Base-by-base conservation (phyloP, 2,113 vertebrate species). In the Cryptomyrus ogoouensis region DNA sequence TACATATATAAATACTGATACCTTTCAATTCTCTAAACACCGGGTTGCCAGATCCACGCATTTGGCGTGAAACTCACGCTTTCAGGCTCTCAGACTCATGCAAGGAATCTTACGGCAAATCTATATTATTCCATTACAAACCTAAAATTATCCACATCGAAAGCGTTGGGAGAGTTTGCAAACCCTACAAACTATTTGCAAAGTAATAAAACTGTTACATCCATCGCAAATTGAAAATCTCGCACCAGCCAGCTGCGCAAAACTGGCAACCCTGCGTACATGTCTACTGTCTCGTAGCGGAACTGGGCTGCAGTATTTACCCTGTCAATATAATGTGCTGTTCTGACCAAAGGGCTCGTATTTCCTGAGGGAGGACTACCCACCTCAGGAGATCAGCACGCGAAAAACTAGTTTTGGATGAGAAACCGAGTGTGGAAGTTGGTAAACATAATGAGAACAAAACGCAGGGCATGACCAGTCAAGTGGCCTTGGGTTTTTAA, bases 241-340 rank as follows among this genome's bases (percentile, higher is more conserved):
- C n/a, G 10, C n/a, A n/a, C 58, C 58, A 66, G 0, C n/a, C 24
- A 62, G 24, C 24, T 3, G 2, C 0, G 24, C 56, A 9, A 62
- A n/a, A 62, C 56, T 62, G 56, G 56, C n/a, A 70, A 70, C 62
- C 62, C n/a, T 13, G 62, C 35, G 17, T 80, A 39, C 5, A 80
- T 42, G 35, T 80, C 31, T 17, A 80, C 31, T 42, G 39, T 5
- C 83, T 84, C 17, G 35, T 62, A n/a, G 31, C 39, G 87, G 42
- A 44, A 88, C 35, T 46, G 74, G 74, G 62, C 62, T 35, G 24
- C 42, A 74, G 44, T 88, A 44, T 88, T 74, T 88, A 88, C 88
- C 44, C 58, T 88, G 88, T 88, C 44, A 88, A 74, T 42, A 88
- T 24, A 12, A 86, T 13, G 49, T 87, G 49, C 46, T 62, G 52